Evolutionary conservation across 2,113 vertebrate species (phyloP).

Genomic region (Pseudolaguvia tuberculata): DNA sequence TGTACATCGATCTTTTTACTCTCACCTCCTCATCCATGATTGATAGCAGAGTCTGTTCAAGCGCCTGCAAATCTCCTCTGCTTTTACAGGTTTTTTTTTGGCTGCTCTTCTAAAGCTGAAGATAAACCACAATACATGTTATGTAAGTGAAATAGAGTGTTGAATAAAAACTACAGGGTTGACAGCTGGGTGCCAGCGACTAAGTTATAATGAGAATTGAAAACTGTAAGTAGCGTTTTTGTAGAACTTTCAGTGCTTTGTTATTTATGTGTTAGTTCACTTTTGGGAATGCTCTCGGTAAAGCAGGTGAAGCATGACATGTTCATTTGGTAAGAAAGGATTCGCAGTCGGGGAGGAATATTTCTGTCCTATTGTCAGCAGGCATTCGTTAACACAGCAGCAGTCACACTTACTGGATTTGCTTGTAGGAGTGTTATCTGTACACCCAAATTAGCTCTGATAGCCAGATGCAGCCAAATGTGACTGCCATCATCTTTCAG

Average conservation of each 20-base stretch:
- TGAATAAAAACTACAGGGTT: conserved; percentile 44
- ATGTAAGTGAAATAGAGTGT: conserved; percentile 35
- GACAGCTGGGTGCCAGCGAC: conserved; percentile 45
- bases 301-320: conserved; percentile 55
- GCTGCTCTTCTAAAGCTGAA: conserved; percentile 7
- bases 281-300: conserved; percentile 52
- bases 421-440: conserved; percentile 52
- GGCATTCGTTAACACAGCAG: conserved; percentile 52
- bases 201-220: conserved; percentile 41
- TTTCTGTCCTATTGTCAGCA: conserved; percentile 53
- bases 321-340: conserved; percentile 48
- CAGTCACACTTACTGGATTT: conserved; percentile 48
- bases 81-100: conserved; percentile 33
- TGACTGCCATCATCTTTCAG: conserved; percentile 42
- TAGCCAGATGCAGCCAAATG: conserved; percentile 50
- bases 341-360: conserved; percentile 52
- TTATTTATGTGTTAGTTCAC: conserved; percentile 46
- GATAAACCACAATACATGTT: conserved; percentile 18
- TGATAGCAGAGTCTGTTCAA: conserved; percentile 38
- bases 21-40: conserved; percentile 51
- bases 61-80: conserved; percentile 43
- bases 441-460: conserved; percentile 53
- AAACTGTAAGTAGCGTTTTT: conserved; percentile 35
- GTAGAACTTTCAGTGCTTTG: conserved; percentile 38
- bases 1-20: conserved; percentile 44